Evolutionary conservation across 2,113 vertebrate species (phyloP), one percentile per base, ranked within the genome.

Genomic region (Eupsittula cactorum): DNA sequence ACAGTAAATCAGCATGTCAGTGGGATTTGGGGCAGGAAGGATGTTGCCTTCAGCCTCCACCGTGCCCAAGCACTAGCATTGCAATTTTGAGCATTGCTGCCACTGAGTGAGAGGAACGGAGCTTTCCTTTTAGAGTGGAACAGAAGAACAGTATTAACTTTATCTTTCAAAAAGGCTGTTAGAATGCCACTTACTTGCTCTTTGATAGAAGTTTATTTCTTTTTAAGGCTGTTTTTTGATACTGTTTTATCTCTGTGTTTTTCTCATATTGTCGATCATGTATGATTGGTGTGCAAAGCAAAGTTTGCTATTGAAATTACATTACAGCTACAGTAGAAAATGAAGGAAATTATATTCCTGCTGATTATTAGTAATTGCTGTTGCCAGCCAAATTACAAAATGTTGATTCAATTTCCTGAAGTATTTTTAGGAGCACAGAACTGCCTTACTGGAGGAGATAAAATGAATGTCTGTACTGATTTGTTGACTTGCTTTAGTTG

Each of bases 281-380:
- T 95, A 93, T 91, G n/a, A 70, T 91, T 62, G 64, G 65, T 25
- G 37, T 75, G 41, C 83, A 76, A 71, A 88, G 28, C 37, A 47
- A 83, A 91, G 63, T 73, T 92, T 95, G 76, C 33, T 65, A 42
- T 82, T 76, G 81, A 79, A 90, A 92, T 92, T 91, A 57, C 41
- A 20, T 79, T 96, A 65, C 42, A 87, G 70, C 52, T 63, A 73
- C 77, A 91, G 57, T 12, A 89, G 81, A 90, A 96, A 92, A 92
- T 15, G 75, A 87, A 77, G 82, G 87, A 90, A 85, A 91, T 96
- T 59, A n/a, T 85, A 44, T 73, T 92, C 74, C 63, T 63, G 65
- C 42, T 94, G 86, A 91, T 96, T 87, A 91, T 93, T 95, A 93
- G 71, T 93, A 87, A 95, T 94, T 93, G 52, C 93, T 93, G 52